These are phyloP conservation scores for Sinocyclocheilus grahami DNA, from an alignment of 2,113 vertebrate genomes.

Conservation along the genomic window DNA sequence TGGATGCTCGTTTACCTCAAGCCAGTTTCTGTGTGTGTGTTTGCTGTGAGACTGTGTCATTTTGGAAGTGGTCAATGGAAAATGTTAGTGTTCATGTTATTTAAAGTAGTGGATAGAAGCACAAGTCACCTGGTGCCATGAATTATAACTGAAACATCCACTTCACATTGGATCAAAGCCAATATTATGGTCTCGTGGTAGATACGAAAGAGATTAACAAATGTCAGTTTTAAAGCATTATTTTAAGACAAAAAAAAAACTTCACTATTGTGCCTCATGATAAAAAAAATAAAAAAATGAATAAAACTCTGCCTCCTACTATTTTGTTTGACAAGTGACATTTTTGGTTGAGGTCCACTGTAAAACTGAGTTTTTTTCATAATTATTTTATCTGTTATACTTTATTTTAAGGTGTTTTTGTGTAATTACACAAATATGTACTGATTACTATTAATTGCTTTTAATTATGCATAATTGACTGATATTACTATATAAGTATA, in stretches of 20 bases:
- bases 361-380: not conserved
- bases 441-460: not conserved
- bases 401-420: not conserved
- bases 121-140: not conserved
- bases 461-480: not conserved
- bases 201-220: not conserved
- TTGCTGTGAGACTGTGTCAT: not conserved
- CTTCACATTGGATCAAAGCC: not conserved
- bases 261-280: too few species aligned
- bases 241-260: too few species aligned
- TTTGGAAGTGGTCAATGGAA: slow-evolving; percentile 22
- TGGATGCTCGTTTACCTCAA: slow-evolving; percentile 16
- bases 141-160: not conserved
- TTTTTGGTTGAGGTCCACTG: not conserved
- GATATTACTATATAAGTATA: not conserved
- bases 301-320: too few species aligned
- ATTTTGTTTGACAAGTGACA: too few species aligned
- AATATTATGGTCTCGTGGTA: not conserved
- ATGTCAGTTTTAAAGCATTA: not conserved
- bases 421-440: not conserved
- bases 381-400: not conserved
- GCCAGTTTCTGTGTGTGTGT: not conserved
- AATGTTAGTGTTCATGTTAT: slow-evolving; percentile 40
- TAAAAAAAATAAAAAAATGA: too few species aligned
- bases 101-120: slow-evolving; percentile 22